Base-by-base conservation (phyloP, 2,888 invertebrate species). In the Hoplodrina ambigua region DNA sequence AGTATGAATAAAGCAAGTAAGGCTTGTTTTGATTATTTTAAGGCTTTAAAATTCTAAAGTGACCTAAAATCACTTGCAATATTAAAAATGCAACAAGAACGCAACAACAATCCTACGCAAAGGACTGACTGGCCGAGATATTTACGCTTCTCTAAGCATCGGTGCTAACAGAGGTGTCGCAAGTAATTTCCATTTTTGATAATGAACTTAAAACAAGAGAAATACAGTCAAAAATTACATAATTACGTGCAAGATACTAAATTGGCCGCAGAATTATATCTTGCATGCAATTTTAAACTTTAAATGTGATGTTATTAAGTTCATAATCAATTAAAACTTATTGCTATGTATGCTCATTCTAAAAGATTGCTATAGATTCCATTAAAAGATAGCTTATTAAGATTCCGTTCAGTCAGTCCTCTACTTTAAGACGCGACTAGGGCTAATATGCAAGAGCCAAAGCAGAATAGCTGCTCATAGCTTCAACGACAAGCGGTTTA, bases 351-450 rank as follows among this genome's bases (percentile, higher is more conserved):
- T 2, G 41, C 41, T 41, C 13, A 41, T 3, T 13, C 13, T 41
- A 52, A 17, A 10, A 59, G 4, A 11, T 0, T 30, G 4, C 17
- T 19, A n/a, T 4, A 20, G 11, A 7, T 11, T 37, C 5, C 33
- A 46, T 17, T 19, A 20, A 37, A 52, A 19, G 8, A 61, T 53
- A 11, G 15, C n/a, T 49, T 25, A 52, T 25, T 20, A 0, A 60
- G 15, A 54, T 10, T 68, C 5, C 7, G 25, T 25, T 52, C 75
- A 77, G 50, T 69, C 60, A 75, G 11, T 30, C 6, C 66, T 15
- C 19, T 44, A 50, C 73, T 19, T 54, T 25, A 44, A 78, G 81
- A 81, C 78, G 81, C 56, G 78, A 81, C 81, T 78, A 75, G 83
- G 68, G 74, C 63, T 33, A 72, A 75, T 64, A 74, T 70, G 56